Evolutionary conservation across 1,140 invertebrate genomes (phyloP).

Genomic region (Cydia strobilella): DNA sequence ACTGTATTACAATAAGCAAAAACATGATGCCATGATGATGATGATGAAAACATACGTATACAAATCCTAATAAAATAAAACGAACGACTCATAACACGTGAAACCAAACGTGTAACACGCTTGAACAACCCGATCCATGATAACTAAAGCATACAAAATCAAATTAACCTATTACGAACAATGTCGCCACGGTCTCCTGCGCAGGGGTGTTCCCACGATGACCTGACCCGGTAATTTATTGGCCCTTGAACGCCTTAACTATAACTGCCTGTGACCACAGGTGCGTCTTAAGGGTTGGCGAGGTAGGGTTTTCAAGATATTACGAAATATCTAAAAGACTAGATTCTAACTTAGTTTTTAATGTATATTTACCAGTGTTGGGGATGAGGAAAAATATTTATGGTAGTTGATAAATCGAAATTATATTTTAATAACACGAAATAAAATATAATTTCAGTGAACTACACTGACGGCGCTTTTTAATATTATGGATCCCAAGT

Average conservation of each 20-base stretch:
- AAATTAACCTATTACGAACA: slow-evolving; percentile 27
- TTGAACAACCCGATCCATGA: slow-evolving; percentile 20
- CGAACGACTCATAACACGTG: not conserved
- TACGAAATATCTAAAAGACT: not conserved
- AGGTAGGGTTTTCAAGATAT: slow-evolving; percentile 56
- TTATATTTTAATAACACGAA: no score
- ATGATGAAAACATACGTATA: no score
- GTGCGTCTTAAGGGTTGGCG: slow-evolving; percentile 61
- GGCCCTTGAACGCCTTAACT: slow-evolving; percentile 56
- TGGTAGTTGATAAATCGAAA: no score
- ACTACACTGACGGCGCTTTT: no score
- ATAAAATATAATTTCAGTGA: no score
- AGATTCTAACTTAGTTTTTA: no score
- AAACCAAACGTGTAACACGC: slow-evolving; percentile 20
- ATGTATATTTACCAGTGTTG: no score
- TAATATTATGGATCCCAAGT: no score
- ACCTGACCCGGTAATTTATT: slow-evolving; percentile 76
- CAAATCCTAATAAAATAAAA: no score
- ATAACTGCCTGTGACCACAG: slow-evolving; percentile 69
- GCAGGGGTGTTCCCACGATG: slow-evolving; percentile 68
- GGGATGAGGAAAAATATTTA: no score
- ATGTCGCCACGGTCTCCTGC: slow-evolving; percentile 57
- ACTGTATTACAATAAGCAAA: no score
- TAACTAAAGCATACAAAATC: slow-evolving; percentile 28
- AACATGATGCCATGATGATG: no score